Evolutionary conservation across 2,888 invertebrate genomes (phyloP).

Genomic region (Drosophila monieri): DNA sequence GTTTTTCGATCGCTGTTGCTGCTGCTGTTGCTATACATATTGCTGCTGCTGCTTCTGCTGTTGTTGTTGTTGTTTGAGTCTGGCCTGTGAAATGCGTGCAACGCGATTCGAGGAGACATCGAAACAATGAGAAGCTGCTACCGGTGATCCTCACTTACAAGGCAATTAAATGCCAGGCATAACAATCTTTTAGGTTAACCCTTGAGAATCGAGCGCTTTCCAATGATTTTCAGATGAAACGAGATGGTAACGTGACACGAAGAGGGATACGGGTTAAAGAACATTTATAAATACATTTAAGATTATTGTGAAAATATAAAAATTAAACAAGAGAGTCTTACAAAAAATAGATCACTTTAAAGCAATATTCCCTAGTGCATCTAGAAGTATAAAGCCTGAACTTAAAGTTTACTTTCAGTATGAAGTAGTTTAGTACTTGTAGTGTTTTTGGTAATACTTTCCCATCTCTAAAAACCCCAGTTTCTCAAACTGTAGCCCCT

Average conservation of each 20-base stretch:
- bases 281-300: neutral
- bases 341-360: no score
- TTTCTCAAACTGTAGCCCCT: neutral
- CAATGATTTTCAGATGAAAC: slow-evolving; percentile 7
- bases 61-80: slow-evolving; percentile 16
- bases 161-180: slow-evolving; percentile 80
- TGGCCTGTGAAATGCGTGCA: slow-evolving; percentile 73
- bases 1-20: slow-evolving; percentile 18
- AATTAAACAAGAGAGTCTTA: no score
- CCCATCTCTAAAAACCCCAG: neutral
- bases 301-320: neutral
- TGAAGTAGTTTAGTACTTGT: no score
- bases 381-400: no score
- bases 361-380: no score
- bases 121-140: slow-evolving; percentile 63
- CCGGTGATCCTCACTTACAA: slow-evolving; percentile 72
- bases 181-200: slow-evolving; percentile 70
- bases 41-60: no score
- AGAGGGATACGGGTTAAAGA: neutral
- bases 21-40: slow-evolving; percentile 6
- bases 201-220: slow-evolving; percentile 47
- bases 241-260: slow-evolving; percentile 18
- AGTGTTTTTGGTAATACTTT: neutral
- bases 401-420: no score
- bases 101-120: slow-evolving; percentile 59